Conservation (phyloP, 2,888 invertebrate species). For the Acheta domesticus region DNA sequence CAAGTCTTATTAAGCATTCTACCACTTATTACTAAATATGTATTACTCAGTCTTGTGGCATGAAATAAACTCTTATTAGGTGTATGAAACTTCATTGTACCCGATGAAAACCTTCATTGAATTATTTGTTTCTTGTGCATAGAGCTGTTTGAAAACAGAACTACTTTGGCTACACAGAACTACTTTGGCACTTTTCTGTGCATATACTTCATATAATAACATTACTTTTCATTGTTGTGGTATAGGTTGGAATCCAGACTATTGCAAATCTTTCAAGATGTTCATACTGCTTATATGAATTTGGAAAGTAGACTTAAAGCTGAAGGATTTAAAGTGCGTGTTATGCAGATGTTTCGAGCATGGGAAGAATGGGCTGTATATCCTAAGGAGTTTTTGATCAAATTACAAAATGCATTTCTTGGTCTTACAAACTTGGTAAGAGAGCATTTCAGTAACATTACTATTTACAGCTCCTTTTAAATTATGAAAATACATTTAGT, state of each 20-base stretch:
- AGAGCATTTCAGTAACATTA: neutral
- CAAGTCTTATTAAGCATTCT: too few species aligned
- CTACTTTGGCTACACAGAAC: too few species aligned
- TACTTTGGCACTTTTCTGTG: neutral
- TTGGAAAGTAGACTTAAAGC: constrained; percentile 85
- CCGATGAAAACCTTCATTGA: neutral
- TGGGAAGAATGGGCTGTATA: constrained; percentile 99
- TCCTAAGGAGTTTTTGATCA: constrained; percentile 84
- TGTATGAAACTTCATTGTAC: neutral
- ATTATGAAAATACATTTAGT: neutral
- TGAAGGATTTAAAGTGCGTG: constrained; percentile 91
- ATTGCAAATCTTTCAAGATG: constrained; percentile 69
- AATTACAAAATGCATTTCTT: constrained; percentile 84
- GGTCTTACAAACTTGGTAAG: constrained; percentile 57
- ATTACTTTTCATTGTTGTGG: neutral
- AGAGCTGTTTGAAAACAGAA: too few species aligned
- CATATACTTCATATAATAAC: constrained; percentile 24
- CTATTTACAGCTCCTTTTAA: neutral
- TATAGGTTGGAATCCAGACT: constrained; percentile 79
- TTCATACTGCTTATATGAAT: constrained; percentile 67
- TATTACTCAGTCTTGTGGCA: too few species aligned
- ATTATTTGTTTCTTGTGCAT: too few species aligned
- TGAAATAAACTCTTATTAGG: too few species aligned
- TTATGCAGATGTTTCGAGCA: constrained; percentile 84
- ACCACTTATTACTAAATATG: too few species aligned